These are phyloP conservation scores for Pelusios castaneus DNA, from an alignment of 2,113 vertebrate genomes.

Conservation along the genomic window DNA sequence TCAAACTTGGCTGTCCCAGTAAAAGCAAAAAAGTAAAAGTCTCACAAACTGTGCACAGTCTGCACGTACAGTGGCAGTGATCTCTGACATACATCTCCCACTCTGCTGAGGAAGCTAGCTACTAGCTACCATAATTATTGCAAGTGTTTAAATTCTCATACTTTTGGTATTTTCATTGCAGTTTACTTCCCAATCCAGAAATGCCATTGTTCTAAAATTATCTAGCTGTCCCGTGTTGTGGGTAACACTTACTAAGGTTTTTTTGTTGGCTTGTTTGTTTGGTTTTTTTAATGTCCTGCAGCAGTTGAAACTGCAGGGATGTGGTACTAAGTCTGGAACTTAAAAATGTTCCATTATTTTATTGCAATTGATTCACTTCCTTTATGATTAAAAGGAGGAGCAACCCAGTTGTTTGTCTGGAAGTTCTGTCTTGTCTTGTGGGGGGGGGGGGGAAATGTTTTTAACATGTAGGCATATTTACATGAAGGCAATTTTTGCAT, in stretches of 20 bases:
- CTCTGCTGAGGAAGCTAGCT: not conserved
- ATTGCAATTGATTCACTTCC: not conserved
- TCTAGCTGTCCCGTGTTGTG: accelerated
- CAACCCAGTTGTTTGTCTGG: not conserved
- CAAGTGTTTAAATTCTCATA: not conserved
- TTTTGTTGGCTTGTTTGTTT: no score
- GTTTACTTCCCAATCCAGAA: not conserved
- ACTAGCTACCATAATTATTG: not conserved
- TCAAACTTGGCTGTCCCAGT: not conserved
- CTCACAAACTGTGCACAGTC: not conserved
- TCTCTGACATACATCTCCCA: not conserved
- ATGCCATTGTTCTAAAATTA: not conserved
- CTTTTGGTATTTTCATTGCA: not conserved
- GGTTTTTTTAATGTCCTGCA: not conserved
- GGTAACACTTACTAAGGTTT: not conserved
- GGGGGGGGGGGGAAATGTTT: not conserved
- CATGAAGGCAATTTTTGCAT: no score
- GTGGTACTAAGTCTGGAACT: not conserved
- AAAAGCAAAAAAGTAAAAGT: not conserved
- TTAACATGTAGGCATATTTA: not conserved
- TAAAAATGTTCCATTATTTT: not conserved
- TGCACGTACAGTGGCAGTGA: not conserved
- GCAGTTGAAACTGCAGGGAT: not conserved
- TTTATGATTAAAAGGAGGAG: slow-evolving; percentile 22
- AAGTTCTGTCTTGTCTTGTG: not conserved